phyloP scores from a whole-genome alignment of 2,113 vertebrate genomes.

The Suricata suricatta region DNA sequence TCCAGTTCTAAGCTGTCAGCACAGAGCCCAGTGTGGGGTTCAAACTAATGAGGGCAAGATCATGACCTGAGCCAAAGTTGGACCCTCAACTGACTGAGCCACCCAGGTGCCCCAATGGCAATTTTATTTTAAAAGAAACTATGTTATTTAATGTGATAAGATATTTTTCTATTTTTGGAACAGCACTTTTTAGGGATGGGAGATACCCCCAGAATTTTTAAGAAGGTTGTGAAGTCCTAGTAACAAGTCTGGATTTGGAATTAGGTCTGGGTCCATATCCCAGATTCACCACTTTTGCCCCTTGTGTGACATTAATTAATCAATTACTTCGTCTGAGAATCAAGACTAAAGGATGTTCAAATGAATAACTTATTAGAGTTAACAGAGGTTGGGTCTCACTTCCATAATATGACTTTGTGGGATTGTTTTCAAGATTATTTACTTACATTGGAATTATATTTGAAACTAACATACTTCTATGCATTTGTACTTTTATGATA shows the following conservation, averaged over 20 bases:
- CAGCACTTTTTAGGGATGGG: not conserved
- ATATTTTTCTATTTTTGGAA: not conserved
- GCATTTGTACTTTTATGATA: not conserved
- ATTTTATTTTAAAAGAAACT: not conserved
- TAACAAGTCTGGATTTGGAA: not conserved
- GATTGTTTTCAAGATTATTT: not conserved
- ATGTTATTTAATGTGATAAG: not conserved
- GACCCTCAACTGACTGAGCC: too few relatives aligned
- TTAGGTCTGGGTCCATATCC: not conserved
- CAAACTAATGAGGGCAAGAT: too few relatives aligned
- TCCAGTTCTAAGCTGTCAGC: too few relatives aligned
- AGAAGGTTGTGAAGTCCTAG: not conserved
- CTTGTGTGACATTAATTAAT: not conserved
- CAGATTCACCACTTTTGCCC: not conserved
- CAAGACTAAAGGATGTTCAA: not conserved
- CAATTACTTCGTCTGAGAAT: not conserved
- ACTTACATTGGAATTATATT: not conserved
- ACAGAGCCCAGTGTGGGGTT: too few relatives aligned
- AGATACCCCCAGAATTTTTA: not conserved
- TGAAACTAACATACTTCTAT: not conserved
- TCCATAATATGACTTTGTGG: not conserved
- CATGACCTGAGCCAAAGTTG: too few relatives aligned
- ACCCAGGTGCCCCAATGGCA: too few relatives aligned
- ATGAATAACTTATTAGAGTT: not conserved
- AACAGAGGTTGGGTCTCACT: not conserved